Evolutionary conservation across 2,797 vertebrate species (phyloP).

Genomic region (Micrastur ruficollis): DNA sequence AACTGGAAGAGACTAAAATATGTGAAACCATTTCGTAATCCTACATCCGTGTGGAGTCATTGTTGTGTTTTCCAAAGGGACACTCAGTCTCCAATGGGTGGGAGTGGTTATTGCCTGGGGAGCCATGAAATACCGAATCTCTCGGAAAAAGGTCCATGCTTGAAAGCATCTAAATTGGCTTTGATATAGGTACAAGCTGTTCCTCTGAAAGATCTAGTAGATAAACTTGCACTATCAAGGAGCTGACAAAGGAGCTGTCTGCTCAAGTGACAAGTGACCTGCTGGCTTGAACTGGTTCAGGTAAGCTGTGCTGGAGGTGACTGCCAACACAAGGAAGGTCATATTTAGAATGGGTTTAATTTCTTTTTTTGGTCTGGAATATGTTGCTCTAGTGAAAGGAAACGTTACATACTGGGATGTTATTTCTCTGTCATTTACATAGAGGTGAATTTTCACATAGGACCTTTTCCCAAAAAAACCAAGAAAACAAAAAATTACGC

Average conservation of each 20-base stretch:
- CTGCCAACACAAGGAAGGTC: neutral
- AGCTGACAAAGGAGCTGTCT: neutral
- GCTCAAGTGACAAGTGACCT: accelerated
- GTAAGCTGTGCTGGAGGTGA: neutral
- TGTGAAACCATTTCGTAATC: neutral
- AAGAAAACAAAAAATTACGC: neutral
- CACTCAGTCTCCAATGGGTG: neutral
- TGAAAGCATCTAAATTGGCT: neutral
- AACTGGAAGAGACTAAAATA: neutral
- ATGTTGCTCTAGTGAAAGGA: neutral
- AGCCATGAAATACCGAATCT: neutral
- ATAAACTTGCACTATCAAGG: neutral
- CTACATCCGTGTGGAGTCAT: accelerated
- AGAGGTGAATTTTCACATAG: neutral
- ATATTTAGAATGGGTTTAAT: neutral
- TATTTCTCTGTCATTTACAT: neutral
- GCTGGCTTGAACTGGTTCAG: neutral
- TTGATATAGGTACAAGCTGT: neutral
- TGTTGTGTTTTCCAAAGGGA: neutral
- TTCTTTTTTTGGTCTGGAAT: neutral
- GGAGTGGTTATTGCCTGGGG: neutral
- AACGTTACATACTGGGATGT: neutral
- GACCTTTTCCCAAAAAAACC: neutral
- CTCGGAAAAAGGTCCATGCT: neutral
- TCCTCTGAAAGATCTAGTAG: neutral